Evolutionary conservation across 2,113 vertebrate genomes (phyloP).

Genomic region (Arvicanthis niloticus): DNA sequence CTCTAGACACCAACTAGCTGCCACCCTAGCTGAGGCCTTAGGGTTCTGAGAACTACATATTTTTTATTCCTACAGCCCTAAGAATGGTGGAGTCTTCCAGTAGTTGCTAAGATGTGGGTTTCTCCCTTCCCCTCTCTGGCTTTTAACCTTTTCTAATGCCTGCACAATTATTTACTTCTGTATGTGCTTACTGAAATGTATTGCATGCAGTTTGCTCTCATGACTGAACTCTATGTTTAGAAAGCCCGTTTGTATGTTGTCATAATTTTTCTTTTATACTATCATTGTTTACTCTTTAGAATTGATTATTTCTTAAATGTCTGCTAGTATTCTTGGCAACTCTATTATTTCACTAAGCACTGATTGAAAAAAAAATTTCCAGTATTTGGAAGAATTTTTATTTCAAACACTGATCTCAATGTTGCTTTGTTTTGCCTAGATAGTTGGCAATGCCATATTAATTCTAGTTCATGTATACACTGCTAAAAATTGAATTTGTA

Average conservation of each 20-base stretch:
- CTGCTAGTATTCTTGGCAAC: background rate
- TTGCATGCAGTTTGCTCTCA: background rate
- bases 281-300: slow-evolving; percentile 52
- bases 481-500: slow-evolving; percentile 33
- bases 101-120: background rate
- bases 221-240: background rate
- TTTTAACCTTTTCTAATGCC: background rate
- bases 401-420: slow-evolving; percentile 52
- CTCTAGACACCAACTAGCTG: background rate
- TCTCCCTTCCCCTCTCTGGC: background rate
- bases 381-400: slow-evolving; percentile 38
- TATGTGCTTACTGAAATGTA: background rate
- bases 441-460: slow-evolving; percentile 27
- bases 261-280: slow-evolving; percentile 45
- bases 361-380: background rate
- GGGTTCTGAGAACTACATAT: background rate
- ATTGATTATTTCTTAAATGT: slow-evolving; percentile 39
- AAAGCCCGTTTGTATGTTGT: background rate
- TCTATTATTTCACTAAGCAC: slow-evolving; percentile 22
- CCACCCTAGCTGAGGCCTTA: background rate
- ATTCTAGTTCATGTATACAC: background rate
- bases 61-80: background rate
- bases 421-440: slow-evolving; percentile 37
- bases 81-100: background rate
- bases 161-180: slow-evolving; percentile 18